Evolutionary conservation across 2,888 invertebrate species (phyloP).

Genomic region (Drosophila seclusa): DNA sequence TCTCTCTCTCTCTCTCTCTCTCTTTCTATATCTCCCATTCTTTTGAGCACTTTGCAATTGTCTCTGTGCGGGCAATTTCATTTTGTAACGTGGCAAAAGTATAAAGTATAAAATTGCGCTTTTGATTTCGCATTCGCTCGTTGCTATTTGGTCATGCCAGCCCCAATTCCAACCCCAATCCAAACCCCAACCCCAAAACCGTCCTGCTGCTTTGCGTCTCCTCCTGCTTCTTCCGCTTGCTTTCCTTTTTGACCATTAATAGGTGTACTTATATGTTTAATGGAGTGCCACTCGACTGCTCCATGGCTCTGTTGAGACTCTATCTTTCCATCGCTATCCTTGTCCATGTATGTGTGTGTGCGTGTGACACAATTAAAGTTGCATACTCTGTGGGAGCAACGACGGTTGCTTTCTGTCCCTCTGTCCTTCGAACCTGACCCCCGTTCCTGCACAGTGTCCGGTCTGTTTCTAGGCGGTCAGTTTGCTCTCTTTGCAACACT

Average conservation of each 20-base stretch:
- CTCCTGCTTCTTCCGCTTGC: slow-evolving; percentile 26
- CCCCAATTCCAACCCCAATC: neutral
- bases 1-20: neutral
- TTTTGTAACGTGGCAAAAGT: slow-evolving; percentile 79
- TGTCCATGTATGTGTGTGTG: slow-evolving; percentile 12
- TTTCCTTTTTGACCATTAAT: slow-evolving; percentile 80
- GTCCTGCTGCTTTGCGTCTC: neutral
- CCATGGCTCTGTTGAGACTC: slow-evolving; percentile 29
- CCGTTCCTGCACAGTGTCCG: neutral
- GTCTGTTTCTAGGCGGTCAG: slow-evolving; percentile 40
- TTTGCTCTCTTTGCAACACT: slow-evolving; percentile 50
- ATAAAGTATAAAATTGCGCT: slow-evolving; percentile 79
- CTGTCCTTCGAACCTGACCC: neutral
- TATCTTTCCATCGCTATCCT: slow-evolving; percentile 17
- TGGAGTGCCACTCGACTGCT: slow-evolving; percentile 79
- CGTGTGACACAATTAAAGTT: slow-evolving; percentile 63
- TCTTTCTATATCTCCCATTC: neutral
- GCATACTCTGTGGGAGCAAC: slow-evolving; percentile 43
- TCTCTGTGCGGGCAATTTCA: slow-evolving; percentile 59
- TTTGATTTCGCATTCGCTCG: slow-evolving; percentile 67
- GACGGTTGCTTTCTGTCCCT: neutral
- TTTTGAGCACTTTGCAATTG: slow-evolving; percentile 31
- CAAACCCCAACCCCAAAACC: neutral
- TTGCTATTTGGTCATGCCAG: slow-evolving; percentile 30
- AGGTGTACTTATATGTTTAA: slow-evolving; percentile 80